phyloP scores from a whole-genome alignment of 2,888 invertebrate genomes.

The Eristalis pertinax region DNA sequence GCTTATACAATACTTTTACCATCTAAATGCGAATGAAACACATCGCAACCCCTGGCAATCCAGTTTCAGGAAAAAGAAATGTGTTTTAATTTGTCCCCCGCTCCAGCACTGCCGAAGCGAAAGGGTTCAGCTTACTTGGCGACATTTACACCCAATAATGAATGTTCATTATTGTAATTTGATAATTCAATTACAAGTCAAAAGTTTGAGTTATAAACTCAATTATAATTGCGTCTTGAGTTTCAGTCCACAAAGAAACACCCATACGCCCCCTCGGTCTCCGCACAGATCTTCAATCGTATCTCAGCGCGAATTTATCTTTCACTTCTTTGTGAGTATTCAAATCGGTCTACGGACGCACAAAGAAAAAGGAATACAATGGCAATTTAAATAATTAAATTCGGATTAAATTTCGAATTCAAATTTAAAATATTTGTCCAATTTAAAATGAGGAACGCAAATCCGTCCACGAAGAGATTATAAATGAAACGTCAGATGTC shows the following conservation, averaged over 20 bases:
- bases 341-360: conserved; percentile 2
- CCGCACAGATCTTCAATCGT: background rate
- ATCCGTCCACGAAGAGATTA: conserved; percentile 38
- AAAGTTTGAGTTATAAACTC: background rate
- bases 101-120: background rate
- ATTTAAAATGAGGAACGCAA: conserved; percentile 23
- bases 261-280: background rate
- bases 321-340: conserved; percentile 11
- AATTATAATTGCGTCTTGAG: background rate
- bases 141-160: conserved; percentile 1
- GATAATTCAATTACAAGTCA: conserved; percentile 31
- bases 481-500: conserved; percentile 52
- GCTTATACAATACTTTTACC: no score
- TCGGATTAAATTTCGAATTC: conserved; percentile 50
- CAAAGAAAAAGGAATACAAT: conserved; percentile 26
- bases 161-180: conserved; percentile 29
- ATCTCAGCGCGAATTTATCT: background rate
- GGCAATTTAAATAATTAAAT: conserved; percentile 66
- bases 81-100: background rate
- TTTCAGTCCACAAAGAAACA: background rate
- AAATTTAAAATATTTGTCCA: conserved; percentile 26
- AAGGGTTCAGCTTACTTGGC: background rate
- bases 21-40: no score
- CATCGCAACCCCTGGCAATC: no score
- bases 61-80: no score